Evolutionary conservation across 2,113 vertebrate species (phyloP), one percentile per base, ranked within the genome.

Genomic region (Tenebrosternarchus preto): DNA sequence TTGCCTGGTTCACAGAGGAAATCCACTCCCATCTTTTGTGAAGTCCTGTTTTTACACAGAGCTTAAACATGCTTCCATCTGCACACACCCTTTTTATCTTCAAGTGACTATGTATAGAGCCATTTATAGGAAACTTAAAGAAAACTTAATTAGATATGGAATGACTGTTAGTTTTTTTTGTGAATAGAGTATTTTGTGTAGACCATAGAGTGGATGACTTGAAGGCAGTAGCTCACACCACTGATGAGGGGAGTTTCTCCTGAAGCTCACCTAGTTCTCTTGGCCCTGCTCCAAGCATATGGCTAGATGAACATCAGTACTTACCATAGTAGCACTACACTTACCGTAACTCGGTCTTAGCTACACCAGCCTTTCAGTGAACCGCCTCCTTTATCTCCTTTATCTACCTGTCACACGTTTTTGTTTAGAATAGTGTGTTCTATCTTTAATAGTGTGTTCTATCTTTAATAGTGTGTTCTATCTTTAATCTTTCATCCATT

Each of bases 1-100:
- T 85, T 85, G 82, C 80, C 82, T 81, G 17, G 84, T 88, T 80
- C 86, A 64, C 24, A 80, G 75, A 77, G 66, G 77, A 64, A 86
- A 87, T 85, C 71, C 78, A 80, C 72, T 76, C 24, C 76, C 7
- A 74, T 77, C 76, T 85, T 71, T 56, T 39, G 69, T 81, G 87
- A 81, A 85, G 76, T 63, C 76, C 57, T 80, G 5, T 76, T 75
- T 80, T 78, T 74, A 78, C 71, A 72, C 84, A 11, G 19, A n/a
- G n/a, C n/a, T n/a, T n/a, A n/a, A n/a, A n/a, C n/a, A n/a, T n/a
- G 36, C 64, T 75, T 9, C 80, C 22, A 29, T 72, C 61, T 36
- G 19, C 43, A 46, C 3, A 2, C 16, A 16, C 29, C 39, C 27
- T 66, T 50, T 73, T 73, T 73, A 20, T n/a, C 64, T 39, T 36